Evolutionary conservation across 2,888 invertebrate species (phyloP), one percentile per base, ranked within the genome.

Genomic region (Mesochorus sp.): DNA sequence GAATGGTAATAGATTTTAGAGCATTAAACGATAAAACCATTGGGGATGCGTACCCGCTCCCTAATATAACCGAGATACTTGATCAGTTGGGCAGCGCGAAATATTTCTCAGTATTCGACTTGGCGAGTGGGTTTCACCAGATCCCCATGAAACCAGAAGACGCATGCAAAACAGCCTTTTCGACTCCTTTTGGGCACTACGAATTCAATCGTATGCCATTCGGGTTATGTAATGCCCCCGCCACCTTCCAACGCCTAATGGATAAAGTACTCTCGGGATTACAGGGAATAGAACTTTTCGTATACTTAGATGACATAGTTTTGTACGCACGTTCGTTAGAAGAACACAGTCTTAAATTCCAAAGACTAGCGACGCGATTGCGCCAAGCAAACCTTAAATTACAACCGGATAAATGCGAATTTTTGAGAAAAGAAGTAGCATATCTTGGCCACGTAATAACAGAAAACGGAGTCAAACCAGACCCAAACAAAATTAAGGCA

Each of bases 401-500:
- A 21, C 49, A 64, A 10, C 17, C 62, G 2, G 37, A 44, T 6
- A 62, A 62, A 47, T 62, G 44, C 21, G 28, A 47, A 3, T 64
- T 64, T 12, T 28, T 64, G 28, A 21, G 49, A 3, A 64, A 64
- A n/a, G 62, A 79, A 26, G 61, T 42, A 26, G 26, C 42, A 17
- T 62, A 62, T n/a, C 47, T 62, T 10, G 37, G 64, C 12, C 34
- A 64, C 6, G 26, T 37, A 14, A 64, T 64, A 21, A 24, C 64
- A 3, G 24, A 51, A 44, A 12, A 19, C n/a, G 64, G 51, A 14
- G 64, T 64, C 17, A 24, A 64, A 51, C 51, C 49, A 14, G 37
- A 64, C 12, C 73, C 80, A 1, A 44, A 73, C 0, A 86, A 86
- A 57, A 39, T 82, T 4, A 72, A 49, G 17, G 82, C 83, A 3